A percentile compares a stretch with the other conserved stretches of the same genome.
These are phyloP conservation scores for Chaetodon trifasciatus DNA, from an alignment of 2,797 vertebrate genomes.

Conservation along the genomic window DNA sequence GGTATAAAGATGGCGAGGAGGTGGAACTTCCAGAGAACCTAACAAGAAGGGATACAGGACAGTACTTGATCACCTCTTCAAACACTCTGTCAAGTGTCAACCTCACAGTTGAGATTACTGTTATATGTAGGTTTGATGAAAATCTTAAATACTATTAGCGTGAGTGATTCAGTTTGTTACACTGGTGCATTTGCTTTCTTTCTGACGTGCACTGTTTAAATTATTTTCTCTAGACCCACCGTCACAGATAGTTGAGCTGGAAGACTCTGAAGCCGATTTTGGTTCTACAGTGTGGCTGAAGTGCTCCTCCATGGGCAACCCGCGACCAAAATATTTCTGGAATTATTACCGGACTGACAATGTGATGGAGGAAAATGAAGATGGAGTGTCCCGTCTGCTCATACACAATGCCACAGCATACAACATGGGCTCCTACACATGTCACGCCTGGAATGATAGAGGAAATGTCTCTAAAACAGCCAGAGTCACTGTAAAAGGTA, in stretches of 20 bases:
- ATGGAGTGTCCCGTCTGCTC: conserved; percentile 71
- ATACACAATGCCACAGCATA: conserved; percentile 56
- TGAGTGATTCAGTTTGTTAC: neutral
- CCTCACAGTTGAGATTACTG: conserved; percentile 59
- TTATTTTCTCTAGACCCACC: conserved; percentile 72
- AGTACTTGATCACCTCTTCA: conserved; percentile 65
- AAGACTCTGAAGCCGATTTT: conserved; percentile 59
- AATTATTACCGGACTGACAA: conserved; percentile 56
- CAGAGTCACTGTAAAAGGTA: conserved; percentile 77
- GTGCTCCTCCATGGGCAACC: conserved; percentile 69
- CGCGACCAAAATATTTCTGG: conserved; percentile 75
- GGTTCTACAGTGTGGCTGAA: conserved; percentile 65
- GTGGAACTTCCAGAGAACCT: conserved; percentile 48
- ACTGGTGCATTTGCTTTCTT: neutral
- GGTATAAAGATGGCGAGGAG: conserved; percentile 66
- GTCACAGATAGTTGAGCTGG: conserved; percentile 69
- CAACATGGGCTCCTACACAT: conserved; percentile 78
- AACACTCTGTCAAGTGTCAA: neutral
- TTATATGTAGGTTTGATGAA: conserved; percentile 73
- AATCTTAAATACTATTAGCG: neutral
- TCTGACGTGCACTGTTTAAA: neutral
- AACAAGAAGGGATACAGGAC: conserved; percentile 63
- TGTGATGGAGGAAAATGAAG: conserved; percentile 51
- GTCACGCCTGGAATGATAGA: conserved; percentile 56
- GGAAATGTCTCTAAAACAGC: conserved; percentile 58